Evolutionary conservation across 2,888 invertebrate species (phyloP), one percentile per base, ranked within the genome.

Genomic region (Teleiodes luculella): DNA sequence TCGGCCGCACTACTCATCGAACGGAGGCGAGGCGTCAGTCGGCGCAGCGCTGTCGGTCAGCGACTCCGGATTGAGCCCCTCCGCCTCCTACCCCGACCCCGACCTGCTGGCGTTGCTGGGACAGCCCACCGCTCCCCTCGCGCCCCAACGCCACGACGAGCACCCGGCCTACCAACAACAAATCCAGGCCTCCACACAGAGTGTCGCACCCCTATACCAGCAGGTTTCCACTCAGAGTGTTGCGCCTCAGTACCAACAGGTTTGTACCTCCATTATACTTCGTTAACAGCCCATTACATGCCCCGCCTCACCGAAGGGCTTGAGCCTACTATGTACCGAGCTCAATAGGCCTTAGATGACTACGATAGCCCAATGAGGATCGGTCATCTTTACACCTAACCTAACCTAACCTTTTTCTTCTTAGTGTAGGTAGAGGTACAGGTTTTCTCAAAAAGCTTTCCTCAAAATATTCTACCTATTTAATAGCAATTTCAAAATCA

Each of bases 21-120:
- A 86, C 36, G 87, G 87, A 1, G 89, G 86, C 1, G 89, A 89
- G 62, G 89, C 88, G 0, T 88, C 88, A 3, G 89, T 89, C 0
- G 89, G 89, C 6, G 89, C 88, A 3, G 89, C 89, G 1, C 65
- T 89, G 10, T 81, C 88, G 1, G 88, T 88, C 52, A 86, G 86
- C 50, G 88, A 88, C 57, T 74, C 74, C 8, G 80, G 82, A 20
- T 70, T 79, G 1, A 72, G 62, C 49, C 61, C 76, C 1, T 65
- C 70, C 14, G 67, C 75, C 47, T 53, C 76, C 1, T 83, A 75
- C 57, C 82, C 83, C 43, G 84, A 79, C 33, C 83, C 79, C 33
- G 86, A 87, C 11, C 72, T 89, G 0, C 59, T 88, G 14, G 78
- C 86, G 1, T 60, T 87, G 7, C 66, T 88, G 2, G 76, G 80